These are phyloP conservation scores for Myopa testacea DNA, from an alignment of 2,888 invertebrate species.

Conservation along the genomic window DNA sequence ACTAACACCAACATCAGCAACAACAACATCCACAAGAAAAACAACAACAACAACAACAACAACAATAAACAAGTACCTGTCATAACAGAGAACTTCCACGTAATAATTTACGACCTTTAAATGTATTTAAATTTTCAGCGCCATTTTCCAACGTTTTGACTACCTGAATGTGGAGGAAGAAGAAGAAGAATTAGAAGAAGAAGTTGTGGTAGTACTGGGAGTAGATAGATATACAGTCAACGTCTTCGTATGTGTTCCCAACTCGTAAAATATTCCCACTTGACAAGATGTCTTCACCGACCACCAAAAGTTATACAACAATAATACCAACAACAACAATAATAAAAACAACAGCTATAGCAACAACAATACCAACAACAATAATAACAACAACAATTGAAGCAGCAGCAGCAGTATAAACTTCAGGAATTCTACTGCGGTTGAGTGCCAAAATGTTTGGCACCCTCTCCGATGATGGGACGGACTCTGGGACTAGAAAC, in stretches of 20 bases:
- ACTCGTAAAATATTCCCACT: conserved; percentile 4
- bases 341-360: too few relatives aligned
- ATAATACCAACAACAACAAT: not conserved
- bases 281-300: conserved; percentile 1
- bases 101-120: conserved; percentile 34
- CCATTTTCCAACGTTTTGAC: conserved; percentile 27
- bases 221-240: not conserved
- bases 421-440: not conserved
- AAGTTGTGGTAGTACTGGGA: not conserved
- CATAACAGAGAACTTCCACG: conserved; percentile 32
- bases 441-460: conserved; percentile 10
- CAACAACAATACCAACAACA: too few relatives aligned
- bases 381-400: too few relatives aligned
- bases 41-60: conserved; percentile 21
- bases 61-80: conserved; percentile 24
- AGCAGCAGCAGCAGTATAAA: not conserved
- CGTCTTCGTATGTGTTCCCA: not conserved
- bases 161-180: not conserved
- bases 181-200: conserved; percentile 2
- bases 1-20: not conserved
- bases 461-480: not conserved
- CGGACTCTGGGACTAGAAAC: not conserved
- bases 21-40: conserved; percentile 8
- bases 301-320: not conserved
- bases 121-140: conserved; percentile 36